Base-by-base conservation (phyloP, 2,888 invertebrate genomes). In the Calameuta filiformis region DNA sequence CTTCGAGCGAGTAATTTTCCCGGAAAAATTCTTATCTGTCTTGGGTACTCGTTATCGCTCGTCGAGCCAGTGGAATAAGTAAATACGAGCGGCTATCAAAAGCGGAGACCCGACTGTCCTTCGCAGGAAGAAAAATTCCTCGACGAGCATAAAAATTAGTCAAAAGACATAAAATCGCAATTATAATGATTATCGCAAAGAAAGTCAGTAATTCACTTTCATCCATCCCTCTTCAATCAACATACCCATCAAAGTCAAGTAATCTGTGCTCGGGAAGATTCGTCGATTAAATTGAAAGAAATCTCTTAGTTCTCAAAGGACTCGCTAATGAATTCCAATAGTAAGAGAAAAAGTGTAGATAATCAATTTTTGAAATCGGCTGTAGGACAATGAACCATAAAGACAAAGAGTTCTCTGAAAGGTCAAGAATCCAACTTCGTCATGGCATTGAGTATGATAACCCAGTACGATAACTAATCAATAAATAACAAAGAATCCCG, bases 1-100 rank as follows among this genome's bases (percentile, higher is more conserved):
- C 74, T n/a, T 4, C 35, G 35, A 34, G 3, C 80, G 73, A 76
- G 68, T 40, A 56, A 73, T 80, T 81, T 83, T 83, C 80, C 74
- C 68, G 73, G 82, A 84, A 85, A 80, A 80, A 80, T 82, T 79
- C 71, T 71, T 71, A 71, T 71, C 71, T 71, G 56, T 15, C 71
- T 34, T 71, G 79, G 77, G 35, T 73, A 31, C 11, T 71, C 71
- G 31, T 71, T 74, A 74, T 74, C 74, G 33, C 35, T 35, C 23
- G 56, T 30, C 75, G 56, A 68, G 68, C 75, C 68, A 74, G 73
- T 77, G 79, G 69, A 77, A 77, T 73, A 73, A 79, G 76, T 79
- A 73, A 73, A 79, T 37, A 74, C 40, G n/a, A 68, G 15, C 35
- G 23, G 30, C 34, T 74, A 56, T 56, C 56, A 56, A 56, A 56